phyloP scores from a whole-genome alignment of 2,113 vertebrate species.

The Pyrgilauda ruficollis region DNA sequence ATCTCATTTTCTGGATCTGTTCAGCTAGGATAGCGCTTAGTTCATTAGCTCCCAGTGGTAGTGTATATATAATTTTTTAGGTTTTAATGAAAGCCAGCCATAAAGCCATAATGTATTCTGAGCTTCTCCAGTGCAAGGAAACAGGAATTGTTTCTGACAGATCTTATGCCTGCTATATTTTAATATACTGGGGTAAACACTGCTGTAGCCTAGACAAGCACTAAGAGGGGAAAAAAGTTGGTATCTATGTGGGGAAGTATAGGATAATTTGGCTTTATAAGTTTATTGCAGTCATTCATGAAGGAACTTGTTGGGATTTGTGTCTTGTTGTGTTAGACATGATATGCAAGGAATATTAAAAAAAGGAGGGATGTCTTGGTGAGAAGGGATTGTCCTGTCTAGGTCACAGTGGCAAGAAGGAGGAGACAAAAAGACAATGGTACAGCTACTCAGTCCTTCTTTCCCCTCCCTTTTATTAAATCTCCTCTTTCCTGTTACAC shows the following conservation, averaged over 20 bases:
- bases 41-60: neutral
- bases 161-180: neutral
- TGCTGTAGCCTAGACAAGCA: neutral
- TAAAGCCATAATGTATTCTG: neutral
- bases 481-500: neutral
- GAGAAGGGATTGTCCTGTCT: neutral
- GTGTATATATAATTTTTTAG: neutral
- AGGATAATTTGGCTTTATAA: neutral
- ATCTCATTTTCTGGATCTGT: slow-evolving; percentile 20
- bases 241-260: neutral
- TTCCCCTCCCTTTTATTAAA: fast-evolving
- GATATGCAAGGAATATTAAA: neutral
- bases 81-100: neutral
- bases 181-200: neutral
- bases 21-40: neutral
- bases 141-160: neutral
- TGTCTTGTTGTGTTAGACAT: neutral
- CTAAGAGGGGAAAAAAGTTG: neutral
- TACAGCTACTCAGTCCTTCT: neutral
- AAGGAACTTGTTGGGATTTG: neutral
- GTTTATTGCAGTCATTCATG: neutral
- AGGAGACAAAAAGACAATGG: neutral
- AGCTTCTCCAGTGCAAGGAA: neutral
- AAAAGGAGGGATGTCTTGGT: neutral
- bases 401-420: neutral